Conservation (phyloP, 2,888 invertebrate genomes). For the Carterocephalus palaemon region DNA sequence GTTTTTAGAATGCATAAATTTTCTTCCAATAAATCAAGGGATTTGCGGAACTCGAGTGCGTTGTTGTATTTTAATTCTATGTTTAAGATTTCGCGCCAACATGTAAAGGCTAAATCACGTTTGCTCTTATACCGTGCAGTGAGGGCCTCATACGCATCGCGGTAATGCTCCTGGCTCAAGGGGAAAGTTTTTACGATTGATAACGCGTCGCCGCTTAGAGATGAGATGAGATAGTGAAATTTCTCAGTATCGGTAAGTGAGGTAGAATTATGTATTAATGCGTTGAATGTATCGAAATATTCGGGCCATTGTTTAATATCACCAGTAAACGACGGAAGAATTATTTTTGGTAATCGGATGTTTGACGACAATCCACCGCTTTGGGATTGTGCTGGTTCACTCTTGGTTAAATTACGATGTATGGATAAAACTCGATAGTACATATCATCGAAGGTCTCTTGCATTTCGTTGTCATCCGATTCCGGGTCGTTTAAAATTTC, state of each 20-base stretch:
- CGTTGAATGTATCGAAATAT: constrained; percentile 19
- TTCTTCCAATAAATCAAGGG: constrained; percentile 15
- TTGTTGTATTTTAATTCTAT: constrained; percentile 6
- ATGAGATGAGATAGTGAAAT: constrained; percentile 18
- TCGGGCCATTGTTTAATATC: constrained; percentile 19
- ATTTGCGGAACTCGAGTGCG: constrained; percentile 6
- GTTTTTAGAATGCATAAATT: constrained; percentile 18
- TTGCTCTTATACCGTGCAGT: constrained; percentile 5
- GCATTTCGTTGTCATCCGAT: constrained; percentile 3
- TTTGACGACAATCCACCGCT: background rate
- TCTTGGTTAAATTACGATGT: constrained; percentile 1
- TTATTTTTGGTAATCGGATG: constrained; percentile 20
- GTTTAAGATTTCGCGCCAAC: too few species aligned
- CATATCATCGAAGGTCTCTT: constrained; percentile 1
- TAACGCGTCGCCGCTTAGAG: constrained; percentile 13
- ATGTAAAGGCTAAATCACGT: constrained; percentile 7
- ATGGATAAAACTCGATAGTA: background rate
- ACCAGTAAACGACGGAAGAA: constrained; percentile 18
- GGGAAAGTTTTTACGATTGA: constrained; percentile 2
- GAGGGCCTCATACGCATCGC: background rate
- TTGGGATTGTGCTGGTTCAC: background rate
- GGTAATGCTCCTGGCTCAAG: background rate
- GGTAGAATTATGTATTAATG: too few species aligned
- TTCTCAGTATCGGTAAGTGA: constrained; percentile 16
- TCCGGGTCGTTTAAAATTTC: constrained; percentile 2